Evolutionary conservation across 2,113 vertebrate genomes (phyloP).

Genomic region (Edolisoma coerulescens): DNA sequence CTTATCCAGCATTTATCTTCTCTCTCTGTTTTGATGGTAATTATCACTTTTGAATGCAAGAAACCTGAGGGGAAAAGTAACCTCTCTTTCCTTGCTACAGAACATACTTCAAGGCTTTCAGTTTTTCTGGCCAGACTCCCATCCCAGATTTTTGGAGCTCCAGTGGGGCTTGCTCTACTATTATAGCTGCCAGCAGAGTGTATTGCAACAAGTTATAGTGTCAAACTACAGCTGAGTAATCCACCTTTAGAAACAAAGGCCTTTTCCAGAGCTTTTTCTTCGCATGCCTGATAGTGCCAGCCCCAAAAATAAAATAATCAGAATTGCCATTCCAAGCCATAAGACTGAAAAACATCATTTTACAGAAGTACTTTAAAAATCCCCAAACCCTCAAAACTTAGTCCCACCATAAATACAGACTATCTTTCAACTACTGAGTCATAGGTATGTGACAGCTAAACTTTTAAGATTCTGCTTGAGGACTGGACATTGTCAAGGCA

Average conservation of each 20-base stretch:
- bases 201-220: neutral
- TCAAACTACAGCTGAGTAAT: neutral
- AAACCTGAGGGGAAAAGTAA: conserved; percentile 39
- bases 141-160: conserved; percentile 16
- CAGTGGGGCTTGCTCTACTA: neutral
- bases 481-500: conserved; percentile 13
- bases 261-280: neutral
- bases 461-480: neutral
- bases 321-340: neutral
- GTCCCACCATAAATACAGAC: neutral
- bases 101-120: conserved; percentile 48
- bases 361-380: neutral
- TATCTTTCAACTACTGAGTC: neutral
- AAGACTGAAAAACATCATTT: neutral
- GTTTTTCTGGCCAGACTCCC: conserved; percentile 49
- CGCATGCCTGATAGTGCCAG: neutral
- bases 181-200: neutral
- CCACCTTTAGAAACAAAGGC: neutral
- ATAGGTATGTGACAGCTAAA: neutral
- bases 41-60: conserved; percentile 43
- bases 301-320: neutral
- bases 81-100: conserved; percentile 46
- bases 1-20: conserved; percentile 34
- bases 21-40: conserved; percentile 40
- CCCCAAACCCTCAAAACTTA: neutral